Percentiles rank a stretch among this genome's conserved stretches.
phyloP scores from a whole-genome alignment of 2,113 vertebrate species.

The Rhineura floridana region DNA sequence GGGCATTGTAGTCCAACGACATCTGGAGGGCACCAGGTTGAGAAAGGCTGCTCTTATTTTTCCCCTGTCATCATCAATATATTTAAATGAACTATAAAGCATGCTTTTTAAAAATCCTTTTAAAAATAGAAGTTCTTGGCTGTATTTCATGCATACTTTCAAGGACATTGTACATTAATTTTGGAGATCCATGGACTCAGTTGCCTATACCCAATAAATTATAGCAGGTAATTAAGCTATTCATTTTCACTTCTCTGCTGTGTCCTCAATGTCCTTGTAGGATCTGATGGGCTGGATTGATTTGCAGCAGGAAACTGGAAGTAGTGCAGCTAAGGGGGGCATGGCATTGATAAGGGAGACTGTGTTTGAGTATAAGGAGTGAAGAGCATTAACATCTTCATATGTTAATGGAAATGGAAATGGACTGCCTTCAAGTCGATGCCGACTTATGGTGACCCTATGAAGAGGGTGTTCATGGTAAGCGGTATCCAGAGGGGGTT shows the following conservation, averaged over 20 bases:
- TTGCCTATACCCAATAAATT: conserved; percentile 63
- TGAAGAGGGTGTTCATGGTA: too few relatives aligned
- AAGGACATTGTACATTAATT: conserved; percentile 55
- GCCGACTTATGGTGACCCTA: too few relatives aligned
- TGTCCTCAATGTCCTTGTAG: conserved; percentile 50
- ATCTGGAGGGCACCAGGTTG: too few relatives aligned
- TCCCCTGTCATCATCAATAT: too few relatives aligned
- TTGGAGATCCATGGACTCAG: conserved; percentile 50
- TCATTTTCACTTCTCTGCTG: conserved; percentile 52
- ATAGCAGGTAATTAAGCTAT: conserved; percentile 62
- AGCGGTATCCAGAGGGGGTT: too few relatives aligned
- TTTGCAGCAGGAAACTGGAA: conserved; percentile 7
- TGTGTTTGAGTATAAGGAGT: background rate
- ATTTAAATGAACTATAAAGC: conserved; percentile 3
- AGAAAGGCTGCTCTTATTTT: too few relatives aligned
- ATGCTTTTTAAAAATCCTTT: background rate
- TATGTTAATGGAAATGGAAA: too few relatives aligned
- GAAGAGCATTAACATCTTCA: background rate
- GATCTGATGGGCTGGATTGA: conserved; percentile 16
- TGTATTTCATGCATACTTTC: conserved; percentile 46
- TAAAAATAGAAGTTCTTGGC: background rate
- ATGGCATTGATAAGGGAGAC: background rate
- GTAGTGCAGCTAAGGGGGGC: background rate
- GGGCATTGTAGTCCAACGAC: too few relatives aligned
- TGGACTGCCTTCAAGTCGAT: too few relatives aligned